A percentile compares a stretch with the other conserved stretches of the same genome.
Evolutionary conservation across 1,140 invertebrate species (phyloP).

Genomic region (Lethrus apterus): DNA sequence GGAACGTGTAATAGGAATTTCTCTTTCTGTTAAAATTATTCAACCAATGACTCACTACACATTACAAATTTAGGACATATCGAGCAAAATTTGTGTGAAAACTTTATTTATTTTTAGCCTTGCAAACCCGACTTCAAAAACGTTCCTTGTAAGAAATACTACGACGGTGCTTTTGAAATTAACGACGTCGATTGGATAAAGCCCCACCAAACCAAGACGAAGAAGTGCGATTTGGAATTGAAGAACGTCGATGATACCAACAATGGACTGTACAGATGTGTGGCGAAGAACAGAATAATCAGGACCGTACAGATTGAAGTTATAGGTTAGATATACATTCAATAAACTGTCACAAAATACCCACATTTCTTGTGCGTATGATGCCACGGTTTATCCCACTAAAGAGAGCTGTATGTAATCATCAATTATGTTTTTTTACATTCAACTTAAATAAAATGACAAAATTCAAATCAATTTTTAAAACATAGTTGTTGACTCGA

Average conservation of each 20-base stretch:
- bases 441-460: neutral
- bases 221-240: constrained; percentile 16
- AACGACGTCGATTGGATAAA: neutral
- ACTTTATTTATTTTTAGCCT: constrained; percentile 12
- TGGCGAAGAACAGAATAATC: constrained; percentile 20
- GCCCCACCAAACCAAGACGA: neutral
- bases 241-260: constrained; percentile 18
- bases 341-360: constrained; percentile 6
- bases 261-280: constrained; percentile 28
- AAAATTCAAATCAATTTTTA: constrained; percentile 10
- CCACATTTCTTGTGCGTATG: no score
- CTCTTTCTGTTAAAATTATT: no score
- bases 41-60: no score
- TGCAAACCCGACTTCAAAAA: constrained; percentile 14
- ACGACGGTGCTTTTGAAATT: constrained; percentile 1
- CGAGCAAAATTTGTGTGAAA: no score
- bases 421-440: neutral
- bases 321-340: constrained; percentile 20
- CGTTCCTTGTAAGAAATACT: constrained; percentile 1
- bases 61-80: no score
- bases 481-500: constrained; percentile 13
- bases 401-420: neutral
- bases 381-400: neutral
- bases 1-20: no score
- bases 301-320: constrained; percentile 25